Base-by-base conservation (phyloP, 2,797 vertebrate genomes). In the Tinamus major region DNA sequence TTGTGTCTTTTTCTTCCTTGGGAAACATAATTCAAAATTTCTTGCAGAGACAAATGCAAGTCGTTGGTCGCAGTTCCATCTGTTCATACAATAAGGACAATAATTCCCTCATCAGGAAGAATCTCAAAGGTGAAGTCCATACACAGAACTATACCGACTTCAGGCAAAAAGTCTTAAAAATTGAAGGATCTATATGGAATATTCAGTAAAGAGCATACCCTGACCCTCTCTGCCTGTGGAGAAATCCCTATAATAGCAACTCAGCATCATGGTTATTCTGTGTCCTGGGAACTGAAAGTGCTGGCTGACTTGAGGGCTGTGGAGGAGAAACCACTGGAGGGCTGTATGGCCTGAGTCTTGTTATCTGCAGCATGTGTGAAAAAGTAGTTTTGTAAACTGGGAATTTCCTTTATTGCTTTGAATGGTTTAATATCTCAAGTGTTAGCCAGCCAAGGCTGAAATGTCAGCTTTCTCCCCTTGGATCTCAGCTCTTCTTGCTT, bases 371-470 rank as follows among this genome's bases (percentile, higher is more conserved):
- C 64, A 31, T 13, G 24, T 75, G 62, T 76, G 74, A 67, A 79
- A 94, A 86, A 53, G 80, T 61, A 82, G 61, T 62, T 92, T 67
- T 61, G 56, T 61, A 56, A 86, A 49, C 37, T 72, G 26, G 72
- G 85, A 2, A 3, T 93, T 82, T 88, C 65, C 63, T 90, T 79
- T 63, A 69, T 71, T 44, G 9, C 79, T 89, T 92, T 35, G 69
- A 91, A 86, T 68, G 72, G 51, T 71, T 37, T 70, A 44, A 49
- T 88, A 93, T 93, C 91, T 63, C 64, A 70, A 37, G 37, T 9
- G 0, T 88, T 84, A 67, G 79, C 41, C 46, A 89, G 39, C 15
- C 4, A 51, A 15, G 64, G 23, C 78, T 91, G 41, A 87, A 87
- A 79, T 70, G 51, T 91, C 67, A 91, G 5, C 77, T 67, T 9